These are phyloP conservation scores for Bombus fervidus DNA, from an alignment of 1,140 invertebrate genomes.

Conservation along the genomic window DNA sequence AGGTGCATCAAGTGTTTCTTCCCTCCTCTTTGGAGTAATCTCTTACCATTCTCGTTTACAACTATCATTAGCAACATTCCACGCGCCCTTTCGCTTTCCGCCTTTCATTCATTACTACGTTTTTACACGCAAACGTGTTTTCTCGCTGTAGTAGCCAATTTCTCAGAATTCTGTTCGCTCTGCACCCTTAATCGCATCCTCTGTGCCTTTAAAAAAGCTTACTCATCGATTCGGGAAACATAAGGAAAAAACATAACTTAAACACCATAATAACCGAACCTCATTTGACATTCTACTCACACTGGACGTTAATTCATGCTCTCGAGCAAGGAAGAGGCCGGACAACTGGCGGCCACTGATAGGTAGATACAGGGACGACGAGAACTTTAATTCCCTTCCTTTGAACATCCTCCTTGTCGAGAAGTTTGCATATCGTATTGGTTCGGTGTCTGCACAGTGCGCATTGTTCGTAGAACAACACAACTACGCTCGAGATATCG, in stretches of 20 bases:
- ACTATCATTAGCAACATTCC: conserved; percentile 15
- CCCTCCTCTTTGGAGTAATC: neutral
- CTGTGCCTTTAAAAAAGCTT: neutral
- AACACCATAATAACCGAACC: neutral
- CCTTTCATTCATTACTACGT: neutral
- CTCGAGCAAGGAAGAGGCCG: neutral
- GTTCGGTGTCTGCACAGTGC: neutral
- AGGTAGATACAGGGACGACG: neutral
- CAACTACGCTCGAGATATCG: conserved; percentile 26
- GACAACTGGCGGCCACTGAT: neutral
- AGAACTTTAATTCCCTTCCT: conserved; percentile 14
- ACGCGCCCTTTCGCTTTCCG: neutral
- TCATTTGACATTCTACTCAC: neutral
- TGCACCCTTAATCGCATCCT: neutral
- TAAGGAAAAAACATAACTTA: neutral
- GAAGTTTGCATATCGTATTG: neutral
- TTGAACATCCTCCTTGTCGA: neutral
- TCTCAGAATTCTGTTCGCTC: neutral
- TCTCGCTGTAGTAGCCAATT: neutral
- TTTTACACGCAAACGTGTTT: neutral
- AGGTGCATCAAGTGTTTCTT: neutral
- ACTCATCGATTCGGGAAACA: neutral
- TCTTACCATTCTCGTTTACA: neutral
- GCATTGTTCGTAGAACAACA: conserved; percentile 8
- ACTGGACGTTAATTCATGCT: neutral